Percentiles rank a stretch among this genome's conserved stretches.
Evolutionary conservation across 2,797 vertebrate genomes (phyloP).

Genomic region (Xerus rutilus): DNA sequence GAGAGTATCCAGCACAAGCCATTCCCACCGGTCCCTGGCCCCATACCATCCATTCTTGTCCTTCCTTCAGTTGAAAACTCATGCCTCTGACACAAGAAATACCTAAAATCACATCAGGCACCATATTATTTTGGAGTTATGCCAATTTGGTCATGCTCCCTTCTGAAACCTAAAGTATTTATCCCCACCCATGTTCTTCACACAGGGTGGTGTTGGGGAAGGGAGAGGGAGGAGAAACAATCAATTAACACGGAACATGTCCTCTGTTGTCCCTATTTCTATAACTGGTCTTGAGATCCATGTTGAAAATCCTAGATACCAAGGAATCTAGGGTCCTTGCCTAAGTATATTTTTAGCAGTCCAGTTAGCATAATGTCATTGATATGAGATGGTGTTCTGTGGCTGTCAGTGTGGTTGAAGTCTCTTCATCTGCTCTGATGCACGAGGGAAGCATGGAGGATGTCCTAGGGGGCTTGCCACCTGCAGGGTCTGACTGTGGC

Average conservation of each 20-base stretch:
- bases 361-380: no score
- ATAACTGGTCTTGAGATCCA: background rate
- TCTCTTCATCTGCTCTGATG: background rate
- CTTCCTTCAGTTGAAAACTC: conserved; percentile 15
- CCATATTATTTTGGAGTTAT: background rate
- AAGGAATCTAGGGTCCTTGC: background rate
- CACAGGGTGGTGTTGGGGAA: background rate
- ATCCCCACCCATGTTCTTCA: background rate
- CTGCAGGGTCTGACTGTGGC: background rate
- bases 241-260: background rate
- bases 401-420: background rate
- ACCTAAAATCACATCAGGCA: background rate
- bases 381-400: background rate
- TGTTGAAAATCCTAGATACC: background rate
- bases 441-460: background rate
- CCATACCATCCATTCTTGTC: background rate
- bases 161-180: background rate
- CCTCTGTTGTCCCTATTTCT: background rate
- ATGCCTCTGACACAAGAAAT: background rate
- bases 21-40: background rate
- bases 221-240: background rate
- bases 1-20: background rate
- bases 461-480: background rate
- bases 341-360: background rate
- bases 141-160: background rate